Percentiles rank a stretch among this genome's conserved stretches.
These are phyloP conservation scores for Allophyes oxyacanthae DNA, from an alignment of 2,888 invertebrate species.

Conservation along the genomic window DNA sequence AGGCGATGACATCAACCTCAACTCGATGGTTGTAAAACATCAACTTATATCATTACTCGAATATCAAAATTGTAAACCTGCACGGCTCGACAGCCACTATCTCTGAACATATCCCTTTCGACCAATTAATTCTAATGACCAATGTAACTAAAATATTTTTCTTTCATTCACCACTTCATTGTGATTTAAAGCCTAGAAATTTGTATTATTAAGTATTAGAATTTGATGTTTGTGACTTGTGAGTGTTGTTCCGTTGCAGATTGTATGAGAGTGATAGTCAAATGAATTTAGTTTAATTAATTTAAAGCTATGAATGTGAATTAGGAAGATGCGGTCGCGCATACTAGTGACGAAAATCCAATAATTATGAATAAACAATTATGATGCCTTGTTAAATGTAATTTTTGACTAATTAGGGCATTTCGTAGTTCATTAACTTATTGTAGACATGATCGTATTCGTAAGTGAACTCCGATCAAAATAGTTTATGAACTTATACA, in stretches of 20 bases:
- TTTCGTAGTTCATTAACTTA: slow-evolving; percentile 87
- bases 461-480: slow-evolving; percentile 84
- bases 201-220: slow-evolving; percentile 89
- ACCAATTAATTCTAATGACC: slow-evolving; percentile 86
- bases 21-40: slow-evolving; percentile 78
- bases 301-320: slow-evolving; percentile 86
- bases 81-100: slow-evolving; percentile 73
- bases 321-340: slow-evolving; percentile 89
- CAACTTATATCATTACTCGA: slow-evolving; percentile 82
- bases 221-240: slow-evolving; percentile 84
- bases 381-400: slow-evolving; percentile 87
- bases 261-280: slow-evolving; percentile 86
- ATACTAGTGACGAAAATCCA: slow-evolving; percentile 89
- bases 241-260: slow-evolving; percentile 80
- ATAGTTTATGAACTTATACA: slow-evolving; percentile 71
- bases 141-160: slow-evolving; percentile 76
- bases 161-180: slow-evolving; percentile 83
- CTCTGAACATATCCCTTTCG: slow-evolving; percentile 85
- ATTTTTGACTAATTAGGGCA: slow-evolving; percentile 86
- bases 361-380: slow-evolving; percentile 84
- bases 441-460: slow-evolving; percentile 84
- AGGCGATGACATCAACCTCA: slow-evolving; percentile 75
- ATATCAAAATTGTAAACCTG: slow-evolving; percentile 80
- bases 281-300: slow-evolving; percentile 87
- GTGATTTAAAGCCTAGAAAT: slow-evolving; percentile 86